A percentile compares a stretch with the other conserved stretches of the same genome.
These are phyloP conservation scores for Solenopsis invicta DNA, from an alignment of 1,140 invertebrate genomes.

Conservation along the genomic window DNA sequence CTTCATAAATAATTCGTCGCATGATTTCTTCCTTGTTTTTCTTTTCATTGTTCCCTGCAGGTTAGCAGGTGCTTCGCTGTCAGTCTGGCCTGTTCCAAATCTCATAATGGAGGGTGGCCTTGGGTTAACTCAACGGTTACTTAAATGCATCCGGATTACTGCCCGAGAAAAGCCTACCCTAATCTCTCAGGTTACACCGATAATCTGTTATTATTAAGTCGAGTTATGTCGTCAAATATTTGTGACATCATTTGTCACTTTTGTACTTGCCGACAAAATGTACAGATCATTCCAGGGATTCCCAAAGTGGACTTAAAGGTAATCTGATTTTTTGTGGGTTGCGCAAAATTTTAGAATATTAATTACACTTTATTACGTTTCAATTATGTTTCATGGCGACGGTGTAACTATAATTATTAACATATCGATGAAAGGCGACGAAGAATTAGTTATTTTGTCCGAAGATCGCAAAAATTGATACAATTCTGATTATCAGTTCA, in stretches of 20 bases:
- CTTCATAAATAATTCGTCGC: not conserved
- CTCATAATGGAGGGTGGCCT: slow-evolving; percentile 38
- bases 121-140: slow-evolving; percentile 67
- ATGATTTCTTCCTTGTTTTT: not conserved
- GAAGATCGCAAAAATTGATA: too few species aligned
- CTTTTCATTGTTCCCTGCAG: not conserved
- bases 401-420: too few species aligned
- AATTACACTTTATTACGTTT: too few species aligned
- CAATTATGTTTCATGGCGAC: too few species aligned
- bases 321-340: too few species aligned
- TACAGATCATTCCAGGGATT: not conserved
- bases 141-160: slow-evolving; percentile 76
- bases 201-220: slow-evolving; percentile 11
- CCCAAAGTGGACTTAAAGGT: too few species aligned
- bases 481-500: too few species aligned
- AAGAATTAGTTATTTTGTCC: too few species aligned
- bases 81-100: not conserved
- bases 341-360: too few species aligned
- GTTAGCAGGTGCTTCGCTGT: not conserved
- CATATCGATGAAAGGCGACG: too few species aligned
- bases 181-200: slow-evolving; percentile 73
- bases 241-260: not conserved
- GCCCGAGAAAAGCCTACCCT: slow-evolving; percentile 30
- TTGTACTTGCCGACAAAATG: not conserved
- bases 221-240: not conserved